These are phyloP conservation scores for Cephus pygmeus DNA, from an alignment of 2,888 invertebrate species.

Conservation along the genomic window DNA sequence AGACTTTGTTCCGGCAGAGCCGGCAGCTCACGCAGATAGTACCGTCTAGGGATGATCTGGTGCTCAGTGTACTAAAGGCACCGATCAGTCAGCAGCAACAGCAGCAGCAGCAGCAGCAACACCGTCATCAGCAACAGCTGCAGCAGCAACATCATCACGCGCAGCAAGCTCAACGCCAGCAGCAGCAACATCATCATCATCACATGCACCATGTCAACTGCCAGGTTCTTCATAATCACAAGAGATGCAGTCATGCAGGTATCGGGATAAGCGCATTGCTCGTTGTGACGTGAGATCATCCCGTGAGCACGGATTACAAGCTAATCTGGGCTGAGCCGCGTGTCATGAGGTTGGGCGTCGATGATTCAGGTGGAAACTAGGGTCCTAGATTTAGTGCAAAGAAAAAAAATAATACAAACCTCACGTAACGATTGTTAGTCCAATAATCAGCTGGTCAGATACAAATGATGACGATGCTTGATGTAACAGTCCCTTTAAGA, in stretches of 20 bases:
- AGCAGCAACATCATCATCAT: conserved; percentile 26
- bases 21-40: conserved; percentile 68
- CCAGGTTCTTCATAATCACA: conserved; percentile 50
- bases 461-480: no score
- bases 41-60: conserved; percentile 68
- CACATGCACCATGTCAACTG: conserved; percentile 54
- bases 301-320: background rate
- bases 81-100: conserved; percentile 65
- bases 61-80: conserved; percentile 72
- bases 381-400: background rate
- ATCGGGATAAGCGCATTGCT: conserved; percentile 16
- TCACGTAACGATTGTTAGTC: background rate
- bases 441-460: background rate
- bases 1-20: conserved; percentile 72
- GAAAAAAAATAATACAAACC: background rate
- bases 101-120: conserved; percentile 28
- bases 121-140: conserved; percentile 23
- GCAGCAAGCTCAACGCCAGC: conserved; percentile 20
- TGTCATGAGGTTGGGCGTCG: background rate
- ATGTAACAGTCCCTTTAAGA: no score
- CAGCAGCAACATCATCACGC: conserved; percentile 17
- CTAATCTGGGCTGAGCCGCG: background rate
- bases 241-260: conserved; percentile 53
- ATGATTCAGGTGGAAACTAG: background rate
- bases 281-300: background rate